These are phyloP conservation scores for Daktulosphaira vitifoliae DNA, from an alignment of 1,140 invertebrate genomes.

Conservation along the genomic window DNA sequence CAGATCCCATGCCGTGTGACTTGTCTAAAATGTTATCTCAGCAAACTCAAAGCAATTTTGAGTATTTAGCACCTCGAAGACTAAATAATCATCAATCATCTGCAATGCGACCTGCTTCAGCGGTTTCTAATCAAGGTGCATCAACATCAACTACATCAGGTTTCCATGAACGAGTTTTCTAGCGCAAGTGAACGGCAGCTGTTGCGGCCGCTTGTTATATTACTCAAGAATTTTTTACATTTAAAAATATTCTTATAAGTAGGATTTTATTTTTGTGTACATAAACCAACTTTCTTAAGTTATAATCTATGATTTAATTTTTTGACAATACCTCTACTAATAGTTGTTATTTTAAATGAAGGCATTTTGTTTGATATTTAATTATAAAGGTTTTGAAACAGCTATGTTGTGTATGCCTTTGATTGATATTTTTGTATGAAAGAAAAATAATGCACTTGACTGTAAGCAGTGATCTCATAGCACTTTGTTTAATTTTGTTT, in stretches of 20 bases:
- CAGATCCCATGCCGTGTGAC: constrained; percentile 88
- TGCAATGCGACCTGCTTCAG: constrained; percentile 44
- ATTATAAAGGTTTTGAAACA: too few relatives aligned
- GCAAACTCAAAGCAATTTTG: constrained; percentile 92
- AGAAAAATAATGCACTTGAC: too few relatives aligned
- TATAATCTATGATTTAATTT: too few relatives aligned
- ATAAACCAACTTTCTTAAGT: background rate
- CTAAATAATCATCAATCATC: constrained; percentile 60
- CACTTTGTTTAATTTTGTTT: too few relatives aligned
- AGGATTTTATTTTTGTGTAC: background rate
- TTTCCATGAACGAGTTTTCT: constrained; percentile 46
- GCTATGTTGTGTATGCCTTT: too few relatives aligned
- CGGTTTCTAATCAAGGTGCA: constrained; percentile 48
- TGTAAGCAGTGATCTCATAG: too few relatives aligned
- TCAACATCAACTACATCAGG: constrained; percentile 65
- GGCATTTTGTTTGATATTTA: too few relatives aligned
- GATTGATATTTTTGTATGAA: too few relatives aligned
- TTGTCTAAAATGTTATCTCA: constrained; percentile 87
- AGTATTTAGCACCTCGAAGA: constrained; percentile 76
- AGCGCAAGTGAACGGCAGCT: constrained; percentile 29
- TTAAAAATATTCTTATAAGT: too few relatives aligned
- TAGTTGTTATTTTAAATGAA: too few relatives aligned
- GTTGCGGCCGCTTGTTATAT: constrained; percentile 18
- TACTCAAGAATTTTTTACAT: background rate
- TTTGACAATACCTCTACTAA: too few relatives aligned